Conservation (phyloP, 64 coral and sea anemone species). For the Montipora efflorescens region DNA sequence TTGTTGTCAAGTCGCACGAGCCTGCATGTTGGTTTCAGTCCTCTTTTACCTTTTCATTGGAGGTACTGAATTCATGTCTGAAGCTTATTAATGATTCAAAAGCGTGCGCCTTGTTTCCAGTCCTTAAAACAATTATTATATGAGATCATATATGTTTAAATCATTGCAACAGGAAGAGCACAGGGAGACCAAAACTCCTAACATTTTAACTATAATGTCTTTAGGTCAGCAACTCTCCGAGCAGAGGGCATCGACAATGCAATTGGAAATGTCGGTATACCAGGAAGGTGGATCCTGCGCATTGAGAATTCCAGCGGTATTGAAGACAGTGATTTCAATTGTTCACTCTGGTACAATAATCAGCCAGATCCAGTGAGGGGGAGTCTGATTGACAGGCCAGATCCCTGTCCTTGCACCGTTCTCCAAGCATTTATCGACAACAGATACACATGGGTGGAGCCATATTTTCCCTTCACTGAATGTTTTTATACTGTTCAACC, state of each 20-base stretch:
- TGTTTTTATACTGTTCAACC: slow-evolving; percentile 34
- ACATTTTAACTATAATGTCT: not conserved
- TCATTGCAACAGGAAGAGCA: not conserved
- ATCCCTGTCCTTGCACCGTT: slow-evolving; percentile 51
- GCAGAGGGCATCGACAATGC: slow-evolving; percentile 2
- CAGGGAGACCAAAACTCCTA: not conserved
- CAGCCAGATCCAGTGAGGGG: not conserved
- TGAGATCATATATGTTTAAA: no score
- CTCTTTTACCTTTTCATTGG: no score
- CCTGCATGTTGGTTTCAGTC: no score
- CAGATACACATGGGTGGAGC: not conserved
- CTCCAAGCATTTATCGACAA: slow-evolving; percentile 40
- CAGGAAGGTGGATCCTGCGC: slow-evolving; percentile 47
- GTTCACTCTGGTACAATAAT: not conserved
- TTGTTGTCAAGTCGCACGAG: no score
- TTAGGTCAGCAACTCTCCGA: not conserved
- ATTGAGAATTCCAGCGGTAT: slow-evolving; percentile 27
- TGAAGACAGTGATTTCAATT: slow-evolving; percentile 18
- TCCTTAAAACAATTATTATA: no score
- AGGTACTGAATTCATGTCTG: no score
- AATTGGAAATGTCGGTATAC: not conserved
- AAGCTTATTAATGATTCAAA: no score
- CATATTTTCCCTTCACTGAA: not conserved
- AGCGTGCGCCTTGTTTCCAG: no score
- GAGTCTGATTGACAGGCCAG: not conserved